Conservation (phyloP, 92 coral and sea anemone species). For the Ricordea florida region DNA sequence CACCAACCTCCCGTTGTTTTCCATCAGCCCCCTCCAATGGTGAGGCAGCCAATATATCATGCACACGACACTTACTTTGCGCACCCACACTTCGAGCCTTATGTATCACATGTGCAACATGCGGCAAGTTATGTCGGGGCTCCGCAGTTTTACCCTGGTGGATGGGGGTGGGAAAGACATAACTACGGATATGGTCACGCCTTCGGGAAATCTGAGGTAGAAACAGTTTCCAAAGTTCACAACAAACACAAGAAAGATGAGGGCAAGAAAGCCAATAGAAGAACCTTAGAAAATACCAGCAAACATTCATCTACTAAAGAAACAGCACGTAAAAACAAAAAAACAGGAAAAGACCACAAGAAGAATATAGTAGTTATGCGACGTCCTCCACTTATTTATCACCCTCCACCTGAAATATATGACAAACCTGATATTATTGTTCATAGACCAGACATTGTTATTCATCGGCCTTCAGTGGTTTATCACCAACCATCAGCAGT, state of each 20-base stretch:
- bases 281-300: neutral
- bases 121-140: constrained; percentile 76
- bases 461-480: constrained; percentile 84
- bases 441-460: constrained; percentile 85
- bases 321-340: neutral
- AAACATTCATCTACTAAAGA: neutral
- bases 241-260: neutral
- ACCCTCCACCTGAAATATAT: constrained; percentile 92
- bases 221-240: neutral
- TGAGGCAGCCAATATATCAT: constrained; percentile 81
- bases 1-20: constrained; percentile 87
- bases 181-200: constrained; percentile 73
- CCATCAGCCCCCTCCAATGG: constrained; percentile 95
- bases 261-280: neutral
- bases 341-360: neutral
- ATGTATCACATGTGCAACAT: constrained; percentile 63
- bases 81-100: constrained; percentile 73
- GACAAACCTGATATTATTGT: constrained; percentile 78
- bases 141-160: constrained; percentile 70
- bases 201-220: constrained; percentile 81
- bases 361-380: no score
- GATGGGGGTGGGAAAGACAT: constrained; percentile 64
- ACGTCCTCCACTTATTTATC: constrained; percentile 82
- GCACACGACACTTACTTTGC: constrained; percentile 83
- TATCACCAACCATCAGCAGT: constrained; percentile 87